phyloP scores from a whole-genome alignment of 2,888 invertebrate genomes.

The Orgyia antiqua region DNA sequence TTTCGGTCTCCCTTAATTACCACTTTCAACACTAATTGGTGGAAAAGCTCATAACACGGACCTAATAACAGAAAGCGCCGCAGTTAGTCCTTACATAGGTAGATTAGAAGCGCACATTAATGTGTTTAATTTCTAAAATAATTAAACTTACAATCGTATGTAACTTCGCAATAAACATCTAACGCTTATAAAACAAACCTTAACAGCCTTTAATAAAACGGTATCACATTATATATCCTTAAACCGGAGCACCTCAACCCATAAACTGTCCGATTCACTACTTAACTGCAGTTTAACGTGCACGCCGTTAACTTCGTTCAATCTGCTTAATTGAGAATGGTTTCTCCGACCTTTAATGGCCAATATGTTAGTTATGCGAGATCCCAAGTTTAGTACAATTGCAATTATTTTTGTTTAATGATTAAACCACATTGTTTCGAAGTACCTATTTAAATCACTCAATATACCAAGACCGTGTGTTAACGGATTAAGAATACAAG shows the following conservation, averaged over 20 bases:
- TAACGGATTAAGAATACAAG: too few relatives aligned
- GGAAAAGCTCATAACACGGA: too few relatives aligned
- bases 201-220: constrained; percentile 32
- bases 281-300: constrained; percentile 64
- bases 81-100: too few relatives aligned
- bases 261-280: constrained; percentile 69
- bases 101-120: too few relatives aligned
- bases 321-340: constrained; percentile 74
- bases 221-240: constrained; percentile 30
- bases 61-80: too few relatives aligned
- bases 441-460: too few relatives aligned
- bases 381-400: constrained; percentile 17
- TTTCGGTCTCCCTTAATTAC: too few relatives aligned
- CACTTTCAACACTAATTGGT: too few relatives aligned
- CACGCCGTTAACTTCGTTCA: constrained; percentile 61
- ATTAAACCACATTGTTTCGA: too few relatives aligned
- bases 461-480: too few relatives aligned
- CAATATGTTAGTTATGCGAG: constrained; percentile 39
- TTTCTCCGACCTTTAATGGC: constrained; percentile 50
- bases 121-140: constrained; percentile 1
- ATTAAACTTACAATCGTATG: constrained; percentile 11
- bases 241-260: constrained; percentile 50
- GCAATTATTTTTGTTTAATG: constrained; percentile 22
- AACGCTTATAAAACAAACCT: constrained; percentile 27
- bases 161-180: constrained; percentile 27